Conservation (phyloP, 1,140 invertebrate genomes). For the Gonatopus flavifemur region DNA sequence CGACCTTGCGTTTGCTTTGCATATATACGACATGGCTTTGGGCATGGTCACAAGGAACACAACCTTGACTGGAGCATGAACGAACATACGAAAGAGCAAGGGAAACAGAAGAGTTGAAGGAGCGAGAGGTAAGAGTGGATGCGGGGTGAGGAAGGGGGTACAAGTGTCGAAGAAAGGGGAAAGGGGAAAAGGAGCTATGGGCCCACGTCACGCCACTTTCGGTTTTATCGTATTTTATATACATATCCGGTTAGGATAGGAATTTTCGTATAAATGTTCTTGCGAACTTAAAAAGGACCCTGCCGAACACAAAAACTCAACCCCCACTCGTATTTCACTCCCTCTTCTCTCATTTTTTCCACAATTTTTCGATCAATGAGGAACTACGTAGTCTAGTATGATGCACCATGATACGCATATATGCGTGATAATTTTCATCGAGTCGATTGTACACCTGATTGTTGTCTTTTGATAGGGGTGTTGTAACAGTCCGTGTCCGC, state of each 20-base stretch:
- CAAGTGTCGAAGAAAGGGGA: conserved; percentile 1
- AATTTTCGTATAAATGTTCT: too few relatives aligned
- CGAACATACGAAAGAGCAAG: conserved; percentile 12
- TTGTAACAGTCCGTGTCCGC: too few relatives aligned
- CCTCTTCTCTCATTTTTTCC: too few relatives aligned
- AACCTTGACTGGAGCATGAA: conserved; percentile 42
- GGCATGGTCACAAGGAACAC: conserved; percentile 35
- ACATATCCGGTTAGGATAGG: conserved; percentile 31
- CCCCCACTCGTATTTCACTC: too few relatives aligned
- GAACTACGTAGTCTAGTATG: too few relatives aligned
- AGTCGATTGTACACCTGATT: too few relatives aligned
- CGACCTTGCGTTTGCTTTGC: conserved; percentile 46
- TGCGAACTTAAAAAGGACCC: too few relatives aligned
- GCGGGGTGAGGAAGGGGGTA: neutral
- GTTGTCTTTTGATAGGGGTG: too few relatives aligned
- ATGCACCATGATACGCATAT: too few relatives aligned
- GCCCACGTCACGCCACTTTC: conserved; percentile 35
- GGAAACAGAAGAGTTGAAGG: conserved; percentile 1
- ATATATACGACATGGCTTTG: conserved; percentile 38
- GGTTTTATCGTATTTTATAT: conserved; percentile 42
- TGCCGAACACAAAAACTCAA: too few relatives aligned
- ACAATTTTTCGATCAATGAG: too few relatives aligned
- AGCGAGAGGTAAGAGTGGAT: neutral
- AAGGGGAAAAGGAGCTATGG: conserved; percentile 5
- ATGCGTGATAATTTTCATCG: too few relatives aligned